Evolutionary conservation across 2,888 invertebrate genomes (phyloP), one percentile per base, ranked within the genome.

Genomic region (Adelognathus sp.): DNA sequence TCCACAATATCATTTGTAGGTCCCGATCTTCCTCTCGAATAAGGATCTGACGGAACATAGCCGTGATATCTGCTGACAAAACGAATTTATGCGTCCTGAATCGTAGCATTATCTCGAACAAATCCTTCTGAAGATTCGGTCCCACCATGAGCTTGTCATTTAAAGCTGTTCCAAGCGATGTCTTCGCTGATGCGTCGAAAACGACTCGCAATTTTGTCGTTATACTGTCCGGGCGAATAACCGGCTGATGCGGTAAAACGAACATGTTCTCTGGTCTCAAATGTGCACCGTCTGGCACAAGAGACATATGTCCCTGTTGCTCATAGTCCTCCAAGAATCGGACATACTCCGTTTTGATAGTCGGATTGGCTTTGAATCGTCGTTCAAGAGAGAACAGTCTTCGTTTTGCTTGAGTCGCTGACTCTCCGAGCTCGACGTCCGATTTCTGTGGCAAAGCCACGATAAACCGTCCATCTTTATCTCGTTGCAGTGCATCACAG

Each of bases 311-410:
- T 1, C 72, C 73, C 4, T 69, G 27, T 9, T 54, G 1, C 46
- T 81, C 33, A 60, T 85, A 86, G 7, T 86, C 83, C 7, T 80
- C 44, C 61, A 86, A 70, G 63, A 85, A 84, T 4, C 64, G 24
- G 0, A 44, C 16, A 61, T 85, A 85, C 7, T 78, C 70, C 24
- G 27, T 11, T 41, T 72, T 66, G 9, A 83, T n/a, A 7, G 39
- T 44, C 2, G 77, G 52, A 21, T 80, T 64, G n/a, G 21, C 46
- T 0, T 31, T 5, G 11, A 84, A 67, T 56, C 79, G 77, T 14
- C 69, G 33, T 60, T 86, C 86, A n/a, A 84, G 33, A 1, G 58
- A 29, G 0, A 58, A 7, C 41, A 84, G 83, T 2, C 85, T 67
- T 14, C 50, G 50, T 24, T 24, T 27, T 3, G 82, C 71, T 44